Evolutionary conservation across 1,140 invertebrate species (phyloP).

Genomic region (Pseudobourletiella spinata): DNA sequence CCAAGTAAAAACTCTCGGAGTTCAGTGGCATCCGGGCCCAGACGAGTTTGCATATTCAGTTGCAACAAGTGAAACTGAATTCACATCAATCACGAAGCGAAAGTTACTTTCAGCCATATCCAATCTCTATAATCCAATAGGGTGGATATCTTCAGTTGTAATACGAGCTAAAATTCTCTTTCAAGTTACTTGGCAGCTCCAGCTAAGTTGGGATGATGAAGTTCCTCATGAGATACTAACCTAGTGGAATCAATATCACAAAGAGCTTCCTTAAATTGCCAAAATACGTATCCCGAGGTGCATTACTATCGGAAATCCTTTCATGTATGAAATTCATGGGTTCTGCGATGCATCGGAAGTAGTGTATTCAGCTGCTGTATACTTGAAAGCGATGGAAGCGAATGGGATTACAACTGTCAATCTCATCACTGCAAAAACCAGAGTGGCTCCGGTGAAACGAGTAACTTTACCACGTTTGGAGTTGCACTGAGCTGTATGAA

Average conservation of each 20-base stretch:
- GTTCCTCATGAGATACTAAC: conserved; percentile 26
- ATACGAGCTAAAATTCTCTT: not conserved
- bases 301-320: not conserved
- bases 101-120: too few relatives aligned
- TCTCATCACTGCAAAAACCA: conserved; percentile 18
- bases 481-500: conserved; percentile 11
- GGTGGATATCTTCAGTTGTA: too few relatives aligned
- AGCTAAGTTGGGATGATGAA: conserved; percentile 39
- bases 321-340: not conserved
- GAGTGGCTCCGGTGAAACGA: conserved; percentile 21
- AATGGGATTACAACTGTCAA: not conserved
- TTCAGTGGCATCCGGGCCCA: conserved; percentile 37
- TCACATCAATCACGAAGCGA: too few relatives aligned
- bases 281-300: not conserved
- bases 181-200: conserved; percentile 29
- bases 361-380: conserved; percentile 1
- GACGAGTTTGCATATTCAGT: conserved; percentile 32
- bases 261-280: not conserved
- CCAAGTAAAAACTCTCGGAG: conserved; percentile 37
- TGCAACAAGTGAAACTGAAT: too few relatives aligned
- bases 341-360: not conserved
- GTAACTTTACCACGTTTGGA: conserved; percentile 25
- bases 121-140: too few relatives aligned
- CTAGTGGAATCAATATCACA: conserved; percentile 28
- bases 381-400: not conserved